These are phyloP conservation scores for Haplochromis vanheusdeni DNA, from an alignment of 2,113 vertebrate genomes.

Conservation along the genomic window DNA sequence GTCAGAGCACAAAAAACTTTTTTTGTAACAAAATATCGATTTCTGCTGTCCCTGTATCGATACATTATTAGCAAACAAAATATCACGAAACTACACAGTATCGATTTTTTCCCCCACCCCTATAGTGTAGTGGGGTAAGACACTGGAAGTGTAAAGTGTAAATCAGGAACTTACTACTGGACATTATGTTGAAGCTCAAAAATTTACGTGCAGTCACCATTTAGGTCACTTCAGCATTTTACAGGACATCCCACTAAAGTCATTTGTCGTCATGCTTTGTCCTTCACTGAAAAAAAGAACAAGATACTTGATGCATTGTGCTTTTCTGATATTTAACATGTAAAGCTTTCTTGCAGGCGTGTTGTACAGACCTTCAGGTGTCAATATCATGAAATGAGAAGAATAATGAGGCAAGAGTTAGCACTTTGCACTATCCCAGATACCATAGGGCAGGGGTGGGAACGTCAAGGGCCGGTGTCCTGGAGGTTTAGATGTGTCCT, in stretches of 20 bases:
- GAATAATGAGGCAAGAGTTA: rapidly evolving
- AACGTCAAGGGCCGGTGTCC: background rate
- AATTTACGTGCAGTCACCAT: background rate
- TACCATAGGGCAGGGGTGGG: background rate
- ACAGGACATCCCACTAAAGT: background rate
- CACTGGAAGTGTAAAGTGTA: background rate
- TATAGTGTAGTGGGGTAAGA: no score
- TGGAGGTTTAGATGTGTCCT: background rate
- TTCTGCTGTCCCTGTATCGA: no score
- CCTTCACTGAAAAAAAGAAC: no score
- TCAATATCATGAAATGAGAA: background rate
- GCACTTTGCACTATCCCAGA: background rate
- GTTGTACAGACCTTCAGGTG: background rate
- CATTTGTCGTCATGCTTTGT: background rate
- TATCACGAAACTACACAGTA: no score
- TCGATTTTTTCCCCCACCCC: no score
- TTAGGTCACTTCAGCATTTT: background rate
- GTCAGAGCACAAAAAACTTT: no score
- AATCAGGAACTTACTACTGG: background rate
- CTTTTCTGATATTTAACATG: background rate
- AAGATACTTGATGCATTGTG: background rate
- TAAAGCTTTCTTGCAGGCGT: background rate
- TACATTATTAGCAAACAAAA: no score
- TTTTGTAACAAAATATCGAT: no score
- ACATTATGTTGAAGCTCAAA: background rate